A percentile compares a stretch with the other conserved stretches of the same genome.
phyloP scores from a whole-genome alignment of 2,113 vertebrate species.

The Mirounga angustirostris region DNA sequence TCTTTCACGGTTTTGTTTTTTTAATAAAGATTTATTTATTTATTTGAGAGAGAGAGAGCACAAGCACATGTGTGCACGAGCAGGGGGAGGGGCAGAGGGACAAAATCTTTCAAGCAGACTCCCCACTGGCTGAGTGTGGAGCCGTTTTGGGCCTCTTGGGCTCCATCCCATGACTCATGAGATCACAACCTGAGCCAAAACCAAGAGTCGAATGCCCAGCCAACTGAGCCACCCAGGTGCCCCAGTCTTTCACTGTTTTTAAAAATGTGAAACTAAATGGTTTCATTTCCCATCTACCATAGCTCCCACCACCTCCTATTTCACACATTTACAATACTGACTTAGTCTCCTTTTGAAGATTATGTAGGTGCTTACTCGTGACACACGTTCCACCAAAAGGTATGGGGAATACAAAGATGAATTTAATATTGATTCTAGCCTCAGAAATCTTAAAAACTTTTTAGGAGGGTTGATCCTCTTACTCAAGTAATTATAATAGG shows the following conservation, averaged over 20 bases:
- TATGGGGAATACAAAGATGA: neutral
- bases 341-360: neutral
- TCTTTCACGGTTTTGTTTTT: slow-evolving; percentile 3
- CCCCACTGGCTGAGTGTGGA: neutral
- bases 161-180: neutral
- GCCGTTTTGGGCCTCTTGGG: neutral
- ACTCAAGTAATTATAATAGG: neutral
- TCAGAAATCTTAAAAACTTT: neutral
- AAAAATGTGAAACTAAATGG: slow-evolving; percentile 5
- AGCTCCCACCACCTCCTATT: neutral
- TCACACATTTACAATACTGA: neutral
- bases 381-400: slow-evolving; percentile 19
- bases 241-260: neutral
- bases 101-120: neutral
- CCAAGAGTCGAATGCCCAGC: neutral
- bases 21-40: neutral
- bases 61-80: neutral
- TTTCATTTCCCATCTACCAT: neutral
- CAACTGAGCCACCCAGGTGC: neutral
- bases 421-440: neutral
- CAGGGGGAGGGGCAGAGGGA: neutral
- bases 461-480: neutral
- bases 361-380: neutral
- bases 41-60: neutral
- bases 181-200: neutral